Evolutionary conservation across 2,888 invertebrate species (phyloP), one percentile per base, ranked within the genome.

Genomic region (Lithophane ornitopus): DNA sequence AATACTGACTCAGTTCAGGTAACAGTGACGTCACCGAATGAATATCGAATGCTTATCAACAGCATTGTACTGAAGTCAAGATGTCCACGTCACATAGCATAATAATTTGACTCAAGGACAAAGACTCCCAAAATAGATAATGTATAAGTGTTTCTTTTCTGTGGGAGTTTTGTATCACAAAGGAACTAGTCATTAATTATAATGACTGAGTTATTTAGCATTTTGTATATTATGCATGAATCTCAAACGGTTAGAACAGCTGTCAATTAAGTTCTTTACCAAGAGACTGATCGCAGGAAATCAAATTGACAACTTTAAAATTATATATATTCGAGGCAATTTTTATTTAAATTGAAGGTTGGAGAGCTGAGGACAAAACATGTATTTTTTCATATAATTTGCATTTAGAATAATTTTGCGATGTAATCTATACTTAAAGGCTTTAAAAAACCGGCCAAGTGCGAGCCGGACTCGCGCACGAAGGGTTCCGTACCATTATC

Each of bases 11-110:
- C 78, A 56, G 34, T 54, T 26, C 67, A 66, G 62, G 78, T 67
- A 59, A 71, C 22, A 22, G 56, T 72, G 82, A 81, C 82, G 70
- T 73, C 72, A 81, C 28, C 34, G 26, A 44, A 39, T 72, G 34
- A 61, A 76, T 52, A 70, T 59, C 26, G 54, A 63, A 78, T 73
- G 46, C 66, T 63, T 76, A 76, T 80, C 70, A 71, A 59, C 26
- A 39, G 54, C 41, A 67, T 70, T 70, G 54, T 76, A 68, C 67
- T 59, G 49, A 69, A 80, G 14, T 22, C 49, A 59, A 49, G 34
- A 81, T 78, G 16, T 41, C 34, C 7, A 73, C 52, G 58, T 62
- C 67, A 67, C 65, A 34, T n/a, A 54, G 39, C 46, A 81, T 77
- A 70, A 61, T 72, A 62, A 54, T 73, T 41, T 70, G 49, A 52